Percentiles rank a stretch among this genome's conserved stretches.
These are phyloP conservation scores for Neoarius graeffei DNA, from an alignment of 2,113 vertebrate genomes.

Conservation along the genomic window DNA sequence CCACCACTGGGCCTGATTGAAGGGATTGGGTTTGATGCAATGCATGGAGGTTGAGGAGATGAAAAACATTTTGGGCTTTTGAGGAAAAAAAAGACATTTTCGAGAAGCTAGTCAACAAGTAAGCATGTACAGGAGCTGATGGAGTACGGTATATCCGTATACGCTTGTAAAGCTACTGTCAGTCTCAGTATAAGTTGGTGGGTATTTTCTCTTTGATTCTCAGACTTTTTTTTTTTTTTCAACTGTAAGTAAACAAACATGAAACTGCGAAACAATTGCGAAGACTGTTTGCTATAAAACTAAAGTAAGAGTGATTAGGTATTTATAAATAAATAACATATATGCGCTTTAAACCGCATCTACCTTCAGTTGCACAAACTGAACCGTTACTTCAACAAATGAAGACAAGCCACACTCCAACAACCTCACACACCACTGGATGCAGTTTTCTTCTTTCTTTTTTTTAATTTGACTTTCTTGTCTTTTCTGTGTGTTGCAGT, in stretches of 20 bases:
- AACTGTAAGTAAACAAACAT: conserved; percentile 20
- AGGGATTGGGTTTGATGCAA: conserved; percentile 22
- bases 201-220: conserved; percentile 13
- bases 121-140: conserved; percentile 27
- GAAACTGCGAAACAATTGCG: conserved; percentile 44
- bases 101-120: conserved; percentile 13
- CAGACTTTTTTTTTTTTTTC: conserved; percentile 30
- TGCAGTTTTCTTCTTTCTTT: conserved; percentile 53
- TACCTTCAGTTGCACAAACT: conserved; percentile 73
- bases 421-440: conserved; percentile 68
- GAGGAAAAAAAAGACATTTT: neutral
- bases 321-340: conserved; percentile 66
- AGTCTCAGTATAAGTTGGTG: neutral
- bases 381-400: conserved; percentile 67
- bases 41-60: conserved; percentile 5
- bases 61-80: neutral
- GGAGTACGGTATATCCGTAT: neutral
- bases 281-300: conserved; percentile 51
- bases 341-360: conserved; percentile 77
- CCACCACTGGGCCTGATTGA: conserved; percentile 92
- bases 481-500: conserved; percentile 61
- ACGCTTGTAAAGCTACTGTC: conserved; percentile 26
- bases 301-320: conserved; percentile 58
- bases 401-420: conserved; percentile 73
- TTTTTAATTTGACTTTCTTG: conserved; percentile 51